phyloP scores from a whole-genome alignment of 2,888 invertebrate genomes.

The Electrophaes corylata region DNA sequence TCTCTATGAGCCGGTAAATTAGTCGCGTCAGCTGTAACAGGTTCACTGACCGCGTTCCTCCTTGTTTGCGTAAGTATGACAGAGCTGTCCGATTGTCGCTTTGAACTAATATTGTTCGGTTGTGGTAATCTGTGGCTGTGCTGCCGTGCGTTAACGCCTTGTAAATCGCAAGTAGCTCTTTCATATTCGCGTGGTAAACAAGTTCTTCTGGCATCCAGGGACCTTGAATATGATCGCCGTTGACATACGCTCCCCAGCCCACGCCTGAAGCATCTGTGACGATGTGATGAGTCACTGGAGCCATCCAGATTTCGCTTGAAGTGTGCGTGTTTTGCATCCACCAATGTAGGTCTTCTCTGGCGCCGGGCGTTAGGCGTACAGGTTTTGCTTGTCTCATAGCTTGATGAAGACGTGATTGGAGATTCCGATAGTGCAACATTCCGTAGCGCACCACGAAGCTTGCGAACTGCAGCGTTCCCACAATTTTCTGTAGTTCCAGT shows the following conservation, averaged over 20 bases:
- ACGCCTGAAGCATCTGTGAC: constrained; percentile 39
- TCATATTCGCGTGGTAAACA: constrained; percentile 42
- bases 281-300: neutral
- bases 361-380: neutral
- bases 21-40: neutral
- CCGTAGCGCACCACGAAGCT: neutral
- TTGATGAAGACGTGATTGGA: neutral
- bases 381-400: neutral
- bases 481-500: neutral
- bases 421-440: neutral
- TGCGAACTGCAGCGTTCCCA: neutral
- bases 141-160: constrained; percentile 15
- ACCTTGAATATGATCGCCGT: constrained; percentile 4
- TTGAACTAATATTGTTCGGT: constrained; percentile 33
- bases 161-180: constrained; percentile 36
- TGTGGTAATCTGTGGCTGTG: neutral
- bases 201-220: constrained; percentile 31
- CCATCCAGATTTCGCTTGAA: neutral
- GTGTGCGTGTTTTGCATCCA: neutral
- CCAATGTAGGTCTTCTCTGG: constrained; percentile 4
- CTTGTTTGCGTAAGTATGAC: constrained; percentile 38
- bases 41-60: constrained; percentile 19
- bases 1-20: neutral
- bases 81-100: constrained; percentile 42
- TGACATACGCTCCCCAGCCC: constrained; percentile 38